Base-by-base conservation (phyloP, 2,113 vertebrate species). In the Chascanopsetta lugubris region DNA sequence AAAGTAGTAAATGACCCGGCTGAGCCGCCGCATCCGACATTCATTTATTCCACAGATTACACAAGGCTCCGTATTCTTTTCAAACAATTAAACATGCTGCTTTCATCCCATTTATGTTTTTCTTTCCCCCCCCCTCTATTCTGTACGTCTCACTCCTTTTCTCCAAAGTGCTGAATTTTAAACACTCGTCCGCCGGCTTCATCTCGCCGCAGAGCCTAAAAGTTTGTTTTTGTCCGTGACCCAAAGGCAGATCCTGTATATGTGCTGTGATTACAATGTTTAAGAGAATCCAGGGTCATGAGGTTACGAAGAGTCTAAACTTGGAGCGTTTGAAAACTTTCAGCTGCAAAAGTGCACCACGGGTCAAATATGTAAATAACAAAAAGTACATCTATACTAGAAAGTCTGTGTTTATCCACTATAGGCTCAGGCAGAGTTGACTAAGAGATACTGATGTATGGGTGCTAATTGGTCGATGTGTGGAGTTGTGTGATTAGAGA, bases 341-440 rank as follows among this genome's bases (percentile, higher is more conserved):
- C 32, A 34, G 8, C 12, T 11, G 12, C 12, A 20, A 60, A 21
- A 65, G 43, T 27, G 11, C 25, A 40, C 15, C 2, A 18, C 2
- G 42, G 5, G 18, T 34, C 20, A 18, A 50, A 24, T 26, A 17
- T 0, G 0, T 12, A 18, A n/a, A 54, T 42, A 8, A 36, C n/a
- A n/a, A 26, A 26, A 3, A 42, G 22, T 3, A 20, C n/a, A 51
- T 45, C n/a, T n/a, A n/a, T n/a, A n/a, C n/a, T n/a, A n/a, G n/a
- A 5, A 11, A 49, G 22, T 57, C 13, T 21, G 12, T 62, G 9
- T 38, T 58, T 22, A 47, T 10, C 42, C 48, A 48, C 59, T 27
- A 40, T 17, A 56, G 78, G 63, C n/a, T 56, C 4, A 46, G 18
- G 49, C 36, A 46, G 15, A 56, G 47, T 45, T 78, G 66, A 71